Conservation (phyloP, 92 coral and sea anemone genomes). For the Porites cylindrica region DNA sequence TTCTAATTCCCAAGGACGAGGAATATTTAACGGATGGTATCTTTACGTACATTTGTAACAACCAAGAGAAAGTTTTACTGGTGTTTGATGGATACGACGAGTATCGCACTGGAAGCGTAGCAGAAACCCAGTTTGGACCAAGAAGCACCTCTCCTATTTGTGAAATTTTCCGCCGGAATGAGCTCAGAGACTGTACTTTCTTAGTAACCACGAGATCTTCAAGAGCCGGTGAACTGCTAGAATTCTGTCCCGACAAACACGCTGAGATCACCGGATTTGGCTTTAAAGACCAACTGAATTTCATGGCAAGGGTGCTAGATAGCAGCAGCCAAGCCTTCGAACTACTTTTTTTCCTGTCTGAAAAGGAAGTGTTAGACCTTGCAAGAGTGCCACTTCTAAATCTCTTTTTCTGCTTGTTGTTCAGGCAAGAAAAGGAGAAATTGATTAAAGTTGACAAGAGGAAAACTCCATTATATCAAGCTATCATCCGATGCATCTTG, state of each 20-base stretch:
- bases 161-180: conserved; percentile 7
- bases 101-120: not conserved
- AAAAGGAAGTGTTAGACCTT: not conserved
- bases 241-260: conserved; percentile 3
- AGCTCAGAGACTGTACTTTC: conserved; percentile 10
- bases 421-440: conserved; percentile 5
- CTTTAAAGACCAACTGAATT: not conserved
- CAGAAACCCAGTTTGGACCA: not conserved
- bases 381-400: conserved; percentile 24
- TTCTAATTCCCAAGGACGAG: conserved; percentile 11
- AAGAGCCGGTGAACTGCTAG: conserved; percentile 10
- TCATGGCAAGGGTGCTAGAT: not conserved
- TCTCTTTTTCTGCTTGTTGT: conserved; percentile 41
- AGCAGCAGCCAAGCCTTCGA: not conserved
- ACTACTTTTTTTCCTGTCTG: too few relatives aligned
- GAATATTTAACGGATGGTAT: not conserved
- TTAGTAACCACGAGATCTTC: conserved; percentile 30
- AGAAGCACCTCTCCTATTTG: not conserved
- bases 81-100: conserved; percentile 41
- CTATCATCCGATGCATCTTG: conserved; percentile 13
- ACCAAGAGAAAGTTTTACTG: not conserved
- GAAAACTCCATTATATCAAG: conserved; percentile 4
- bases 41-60: not conserved
- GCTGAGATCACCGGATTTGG: conserved; percentile 32
- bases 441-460: not conserved